Conservation (phyloP, 2,888 invertebrate species). For the Seira ritae region DNA sequence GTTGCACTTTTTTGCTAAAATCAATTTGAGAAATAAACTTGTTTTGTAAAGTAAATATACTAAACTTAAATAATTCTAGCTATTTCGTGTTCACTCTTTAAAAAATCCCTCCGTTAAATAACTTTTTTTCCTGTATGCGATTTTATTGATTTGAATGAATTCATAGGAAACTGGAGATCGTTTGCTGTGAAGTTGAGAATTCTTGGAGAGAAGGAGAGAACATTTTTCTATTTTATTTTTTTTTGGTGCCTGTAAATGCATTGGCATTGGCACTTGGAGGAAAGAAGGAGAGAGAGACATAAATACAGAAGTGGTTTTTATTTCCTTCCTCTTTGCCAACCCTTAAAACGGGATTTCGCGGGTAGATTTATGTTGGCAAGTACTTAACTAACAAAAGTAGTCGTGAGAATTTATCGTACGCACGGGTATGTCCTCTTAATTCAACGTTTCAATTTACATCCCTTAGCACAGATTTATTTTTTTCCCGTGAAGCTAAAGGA, state of each 20-base stretch:
- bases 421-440: constrained; percentile 19
- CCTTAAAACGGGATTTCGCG: constrained; percentile 48
- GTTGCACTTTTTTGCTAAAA: no score
- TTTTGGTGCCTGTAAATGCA: neutral
- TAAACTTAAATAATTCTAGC: no score
- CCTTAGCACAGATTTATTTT: neutral
- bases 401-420: neutral
- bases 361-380: constrained; percentile 43
- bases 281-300: constrained; percentile 8
- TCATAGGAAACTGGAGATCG: neutral
- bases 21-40: no score
- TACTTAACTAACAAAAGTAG: neutral
- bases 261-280: neutral
- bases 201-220: neutral
- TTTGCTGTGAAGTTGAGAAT: neutral
- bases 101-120: no score
- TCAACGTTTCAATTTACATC: constrained; percentile 38
- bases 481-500: neutral
- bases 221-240: neutral
- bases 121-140: no score
- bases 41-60: no score
- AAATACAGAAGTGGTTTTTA: neutral
- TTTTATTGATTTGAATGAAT: no score
- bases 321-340: neutral
- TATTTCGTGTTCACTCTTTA: no score